These are phyloP conservation scores for Euzetes globulus DNA, from an alignment of 2,888 invertebrate genomes.

Conservation along the genomic window DNA sequence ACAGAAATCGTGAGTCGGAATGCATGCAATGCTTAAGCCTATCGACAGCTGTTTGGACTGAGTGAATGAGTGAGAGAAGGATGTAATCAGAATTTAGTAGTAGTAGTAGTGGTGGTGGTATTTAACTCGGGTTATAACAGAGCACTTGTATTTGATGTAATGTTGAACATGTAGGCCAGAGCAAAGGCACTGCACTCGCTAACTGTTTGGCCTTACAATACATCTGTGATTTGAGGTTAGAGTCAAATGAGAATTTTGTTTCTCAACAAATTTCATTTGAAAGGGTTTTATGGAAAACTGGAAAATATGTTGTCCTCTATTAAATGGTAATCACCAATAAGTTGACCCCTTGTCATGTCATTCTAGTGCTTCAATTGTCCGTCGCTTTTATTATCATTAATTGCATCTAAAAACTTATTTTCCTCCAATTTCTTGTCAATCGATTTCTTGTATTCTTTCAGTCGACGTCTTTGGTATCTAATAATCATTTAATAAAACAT, in stretches of 20 bases:
- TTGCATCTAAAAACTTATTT: constrained; percentile 2
- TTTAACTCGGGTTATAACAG: background rate
- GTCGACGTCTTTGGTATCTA: too few species aligned
- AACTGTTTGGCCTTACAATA: background rate
- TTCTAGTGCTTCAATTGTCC: background rate
- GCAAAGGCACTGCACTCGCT: background rate
- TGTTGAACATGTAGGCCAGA: constrained; percentile 2
- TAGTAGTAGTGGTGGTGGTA: background rate
- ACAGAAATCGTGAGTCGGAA: background rate
- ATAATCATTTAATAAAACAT: constrained; percentile 14
- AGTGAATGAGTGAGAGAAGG: background rate
- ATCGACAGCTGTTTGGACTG: background rate
- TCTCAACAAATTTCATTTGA: background rate
- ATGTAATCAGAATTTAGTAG: constrained; percentile 7
- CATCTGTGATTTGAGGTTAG: constrained; percentile 19
- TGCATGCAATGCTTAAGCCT: constrained; percentile 12
- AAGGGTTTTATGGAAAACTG: background rate
- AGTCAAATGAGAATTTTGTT: constrained; percentile 5
- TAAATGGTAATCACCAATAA: background rate
- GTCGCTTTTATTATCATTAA: background rate
- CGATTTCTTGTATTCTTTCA: background rate
- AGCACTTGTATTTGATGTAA: constrained; percentile 17
- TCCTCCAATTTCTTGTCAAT: background rate
- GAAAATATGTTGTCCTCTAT: background rate
- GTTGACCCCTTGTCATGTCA: background rate